Base-by-base conservation (phyloP, 2,888 invertebrate genomes). In the Aproaerema taeniolella region DNA sequence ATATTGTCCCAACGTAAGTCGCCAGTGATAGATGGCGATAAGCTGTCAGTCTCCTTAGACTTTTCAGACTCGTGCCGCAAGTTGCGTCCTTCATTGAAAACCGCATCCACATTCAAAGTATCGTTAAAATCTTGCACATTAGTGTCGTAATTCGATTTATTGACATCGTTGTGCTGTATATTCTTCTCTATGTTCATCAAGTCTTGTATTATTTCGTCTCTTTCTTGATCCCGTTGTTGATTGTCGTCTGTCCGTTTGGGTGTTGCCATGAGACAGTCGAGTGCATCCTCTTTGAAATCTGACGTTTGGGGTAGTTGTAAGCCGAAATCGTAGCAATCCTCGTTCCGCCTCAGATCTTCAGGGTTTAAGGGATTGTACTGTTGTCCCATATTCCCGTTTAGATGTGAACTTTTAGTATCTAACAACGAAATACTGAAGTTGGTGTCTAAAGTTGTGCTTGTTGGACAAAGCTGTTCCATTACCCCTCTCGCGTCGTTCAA, bases 151-250 rank as follows among this genome's bases (percentile, higher is more conserved):
- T 47, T 55, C 14, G 43, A 56, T 25, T 58, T 56, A 32, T 49
- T 52, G 14, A 56, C 53, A 13, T 60, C 53, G 40, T 59, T 60
- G 15, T 61, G 58, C 17, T 64, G 63, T 49, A 74, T 59, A 44
- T 60, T 66, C 42, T 68, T 72, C 52, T 83, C 85, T 52, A 85
- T 80, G 43, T 81, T 83, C 71, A 85, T 77, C 39, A 85, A 58
- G 53, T 85, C 85, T 53, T 82, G 77, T 42, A 85, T 85, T 26
- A 85, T 81, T 55, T 81, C 77, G 41, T 80, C 83, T 46, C 75
- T 67, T 41, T 79, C 82, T 46, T 75, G 67, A 34, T 64, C 66
- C 43, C 61, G 53, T 24, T 62, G 58, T 45, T 55, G 63, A 25
- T 57, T 61, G 26, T 72, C 72, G 15, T 68, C 70, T 41, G 50